Percentiles rank a stretch among this genome's conserved stretches.
These are phyloP conservation scores for Allophyes oxyacanthae DNA, from an alignment of 2,888 invertebrate species.

Conservation along the genomic window DNA sequence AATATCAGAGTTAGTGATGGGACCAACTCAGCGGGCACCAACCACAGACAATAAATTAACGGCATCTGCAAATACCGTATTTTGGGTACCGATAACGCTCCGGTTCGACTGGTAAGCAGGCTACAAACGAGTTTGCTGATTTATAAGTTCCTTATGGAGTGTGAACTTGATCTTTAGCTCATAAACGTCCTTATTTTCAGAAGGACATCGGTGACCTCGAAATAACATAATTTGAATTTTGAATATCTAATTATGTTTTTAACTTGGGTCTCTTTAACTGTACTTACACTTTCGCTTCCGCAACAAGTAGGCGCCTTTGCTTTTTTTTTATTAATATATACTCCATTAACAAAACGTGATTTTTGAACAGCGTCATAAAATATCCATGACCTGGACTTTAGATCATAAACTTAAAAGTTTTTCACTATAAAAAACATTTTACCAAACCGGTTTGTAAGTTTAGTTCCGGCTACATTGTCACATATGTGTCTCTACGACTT, in stretches of 20 bases:
- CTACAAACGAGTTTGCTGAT: slow-evolving; percentile 31
- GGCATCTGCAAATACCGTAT: slow-evolving; percentile 47
- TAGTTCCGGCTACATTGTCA: slow-evolving; percentile 35
- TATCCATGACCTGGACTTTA: slow-evolving; percentile 7
- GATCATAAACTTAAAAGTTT: slow-evolving; percentile 4
- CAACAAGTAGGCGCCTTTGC: too few relatives aligned
- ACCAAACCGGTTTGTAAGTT: slow-evolving; percentile 23
- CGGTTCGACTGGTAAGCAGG: slow-evolving; percentile 21
- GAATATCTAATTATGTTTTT: neutral
- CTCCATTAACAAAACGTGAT: neutral
- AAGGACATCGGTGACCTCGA: neutral
- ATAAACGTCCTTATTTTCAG: slow-evolving; percentile 2
- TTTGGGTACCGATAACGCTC: slow-evolving; percentile 37
- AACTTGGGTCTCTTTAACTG: too few relatives aligned
- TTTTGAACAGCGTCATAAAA: slow-evolving; percentile 10
- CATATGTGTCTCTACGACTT: neutral
- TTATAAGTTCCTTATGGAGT: slow-evolving; percentile 29
- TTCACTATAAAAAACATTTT: slow-evolving; percentile 9
- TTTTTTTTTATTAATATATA: too few relatives aligned
- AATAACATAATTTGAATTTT: too few relatives aligned
- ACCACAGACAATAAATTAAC: slow-evolving; percentile 53
- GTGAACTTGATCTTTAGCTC: slow-evolving; percentile 17
- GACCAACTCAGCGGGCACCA: slow-evolving; percentile 14
- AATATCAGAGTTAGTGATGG: slow-evolving; percentile 1
- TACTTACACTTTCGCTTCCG: too few relatives aligned